Evolutionary conservation across 1,140 invertebrate genomes (phyloP).

Genomic region (Macrotrachela quadricornifera): DNA sequence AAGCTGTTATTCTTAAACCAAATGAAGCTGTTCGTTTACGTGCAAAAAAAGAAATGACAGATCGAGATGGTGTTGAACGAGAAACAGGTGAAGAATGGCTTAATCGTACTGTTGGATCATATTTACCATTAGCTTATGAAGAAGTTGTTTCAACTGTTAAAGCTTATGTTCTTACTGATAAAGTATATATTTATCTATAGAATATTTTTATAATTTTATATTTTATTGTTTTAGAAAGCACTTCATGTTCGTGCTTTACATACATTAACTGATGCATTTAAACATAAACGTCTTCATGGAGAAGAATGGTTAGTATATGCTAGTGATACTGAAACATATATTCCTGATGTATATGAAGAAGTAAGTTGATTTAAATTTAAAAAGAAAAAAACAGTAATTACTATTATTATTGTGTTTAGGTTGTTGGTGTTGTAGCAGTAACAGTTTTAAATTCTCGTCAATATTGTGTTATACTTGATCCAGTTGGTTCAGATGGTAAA

Average conservation of each 20-base stretch:
- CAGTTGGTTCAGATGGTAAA: constrained; percentile 11
- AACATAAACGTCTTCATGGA: constrained; percentile 29
- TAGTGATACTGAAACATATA: constrained; percentile 32
- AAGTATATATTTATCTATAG: constrained; percentile 14
- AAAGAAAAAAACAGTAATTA: not conserved
- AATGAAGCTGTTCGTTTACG: constrained; percentile 32
- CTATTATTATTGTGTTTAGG: constrained; percentile 12
- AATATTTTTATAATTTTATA: too few species aligned
- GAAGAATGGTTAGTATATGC: constrained; percentile 35
- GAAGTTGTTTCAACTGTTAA: constrained; percentile 32
- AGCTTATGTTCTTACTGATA: constrained; percentile 32
- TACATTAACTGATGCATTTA: constrained; percentile 32
- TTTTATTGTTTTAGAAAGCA: constrained; percentile 18
- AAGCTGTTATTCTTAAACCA: constrained; percentile 28
- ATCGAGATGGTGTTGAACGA: constrained; percentile 24
- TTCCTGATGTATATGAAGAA: constrained; percentile 34
- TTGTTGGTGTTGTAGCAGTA: too few species aligned
- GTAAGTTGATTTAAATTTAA: constrained; percentile 10
- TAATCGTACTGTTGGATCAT: constrained; percentile 31
- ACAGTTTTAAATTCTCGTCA: not conserved
- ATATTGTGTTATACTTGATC: not conserved
- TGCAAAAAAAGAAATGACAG: constrained; percentile 31
- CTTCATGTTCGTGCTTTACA: constrained; percentile 29
- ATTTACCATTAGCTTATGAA: constrained; percentile 34
- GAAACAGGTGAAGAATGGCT: constrained; percentile 36